These are phyloP conservation scores for Sitta carolinensis DNA, from an alignment of 2,797 vertebrate genomes.

Conservation along the genomic window DNA sequence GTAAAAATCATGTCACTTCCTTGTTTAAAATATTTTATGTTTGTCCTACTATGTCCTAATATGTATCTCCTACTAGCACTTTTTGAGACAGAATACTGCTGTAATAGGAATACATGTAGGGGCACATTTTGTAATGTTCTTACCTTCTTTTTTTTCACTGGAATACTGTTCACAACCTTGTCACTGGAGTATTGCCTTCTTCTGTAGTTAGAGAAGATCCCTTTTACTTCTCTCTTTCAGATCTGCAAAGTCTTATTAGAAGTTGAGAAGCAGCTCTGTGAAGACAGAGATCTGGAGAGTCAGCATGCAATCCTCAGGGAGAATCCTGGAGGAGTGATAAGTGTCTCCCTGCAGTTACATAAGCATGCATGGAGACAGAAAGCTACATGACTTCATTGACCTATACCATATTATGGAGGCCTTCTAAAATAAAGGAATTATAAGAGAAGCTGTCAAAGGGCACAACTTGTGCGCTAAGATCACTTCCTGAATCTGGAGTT, in stretches of 20 bases:
- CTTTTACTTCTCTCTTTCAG: not conserved
- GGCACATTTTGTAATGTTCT: not conserved
- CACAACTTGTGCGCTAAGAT: not conserved
- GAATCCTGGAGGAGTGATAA: not conserved
- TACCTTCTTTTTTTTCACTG: not conserved
- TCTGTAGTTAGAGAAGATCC: not conserved
- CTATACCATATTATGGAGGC: rapidly evolving
- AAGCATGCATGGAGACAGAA: not conserved
- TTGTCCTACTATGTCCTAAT: not conserved
- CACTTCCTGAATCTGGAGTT: not conserved
- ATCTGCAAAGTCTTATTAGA: not conserved
- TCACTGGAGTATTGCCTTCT: not conserved
- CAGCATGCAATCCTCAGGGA: not conserved
- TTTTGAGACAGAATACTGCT: not conserved
- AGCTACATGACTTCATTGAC: not conserved
- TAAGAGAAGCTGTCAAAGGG: not conserved
- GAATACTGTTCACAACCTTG: not conserved
- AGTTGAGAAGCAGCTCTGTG: not conserved
- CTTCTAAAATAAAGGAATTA: not conserved
- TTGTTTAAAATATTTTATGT: not conserved
- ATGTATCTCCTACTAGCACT: not conserved
- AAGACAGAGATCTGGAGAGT: not conserved
- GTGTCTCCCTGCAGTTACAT: not conserved
- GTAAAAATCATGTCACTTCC: not conserved
- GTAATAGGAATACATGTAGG: not conserved